A percentile compares a stretch with the other conserved stretches of the same genome.
Conservation (phyloP, 2,888 invertebrate genomes). For the Brachypalpus laphriformis region DNA sequence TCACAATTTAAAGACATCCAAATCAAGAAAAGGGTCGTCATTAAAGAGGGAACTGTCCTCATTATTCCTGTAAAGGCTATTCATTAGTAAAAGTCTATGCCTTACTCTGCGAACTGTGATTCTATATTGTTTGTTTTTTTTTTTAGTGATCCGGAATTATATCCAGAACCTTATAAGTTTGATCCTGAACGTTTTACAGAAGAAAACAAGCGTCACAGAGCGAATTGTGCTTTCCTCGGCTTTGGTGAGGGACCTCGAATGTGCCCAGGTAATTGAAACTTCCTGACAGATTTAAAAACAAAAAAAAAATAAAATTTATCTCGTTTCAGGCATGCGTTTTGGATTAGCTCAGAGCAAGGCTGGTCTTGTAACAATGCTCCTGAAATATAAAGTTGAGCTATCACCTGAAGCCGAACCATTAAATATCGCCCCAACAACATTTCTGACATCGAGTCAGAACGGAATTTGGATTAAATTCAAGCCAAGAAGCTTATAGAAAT, state of each 20-base stretch:
- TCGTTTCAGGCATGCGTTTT: constrained; percentile 76
- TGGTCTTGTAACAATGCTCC: constrained; percentile 76
- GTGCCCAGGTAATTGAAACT: constrained; percentile 77
- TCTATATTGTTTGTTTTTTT: not conserved
- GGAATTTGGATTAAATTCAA: constrained; percentile 78
- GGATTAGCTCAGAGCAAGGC: constrained; percentile 78
- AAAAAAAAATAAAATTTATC: not conserved
- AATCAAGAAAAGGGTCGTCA: constrained; percentile 32
- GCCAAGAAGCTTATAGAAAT: constrained; percentile 27
- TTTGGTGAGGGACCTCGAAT: constrained; percentile 79
- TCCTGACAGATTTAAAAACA: not conserved
- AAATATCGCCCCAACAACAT: constrained; percentile 76
- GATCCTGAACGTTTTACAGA: constrained; percentile 76
- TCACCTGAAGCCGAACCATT: constrained; percentile 50
- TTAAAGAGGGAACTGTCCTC: constrained; percentile 75
- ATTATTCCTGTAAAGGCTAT: constrained; percentile 78
- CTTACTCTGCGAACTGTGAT: not conserved
- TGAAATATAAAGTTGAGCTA: constrained; percentile 75
- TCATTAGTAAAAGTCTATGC: constrained; percentile 76
- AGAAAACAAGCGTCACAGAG: constrained; percentile 55
- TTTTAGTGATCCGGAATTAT: constrained; percentile 76
- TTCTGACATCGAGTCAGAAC: constrained; percentile 76
- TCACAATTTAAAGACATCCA: constrained; percentile 63
- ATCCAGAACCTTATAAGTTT: constrained; percentile 75
- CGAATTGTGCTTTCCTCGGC: constrained; percentile 76